Evolutionary conservation across 2,113 vertebrate species (phyloP), one percentile per base, ranked within the genome.

Genomic region (Menura novaehollandiae): DNA sequence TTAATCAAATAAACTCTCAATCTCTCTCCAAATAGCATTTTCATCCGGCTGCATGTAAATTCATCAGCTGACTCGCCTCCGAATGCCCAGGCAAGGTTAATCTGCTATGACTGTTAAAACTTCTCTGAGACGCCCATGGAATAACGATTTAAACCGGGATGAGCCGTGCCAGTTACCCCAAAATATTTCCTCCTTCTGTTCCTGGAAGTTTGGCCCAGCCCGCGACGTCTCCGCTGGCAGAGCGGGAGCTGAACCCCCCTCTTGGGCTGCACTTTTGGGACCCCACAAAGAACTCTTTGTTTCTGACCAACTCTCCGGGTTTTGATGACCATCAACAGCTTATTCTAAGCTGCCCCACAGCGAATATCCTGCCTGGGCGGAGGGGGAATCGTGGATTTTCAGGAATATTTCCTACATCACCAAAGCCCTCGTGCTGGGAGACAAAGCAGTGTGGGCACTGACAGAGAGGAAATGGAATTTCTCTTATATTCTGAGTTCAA

Each of bases 71-170:
- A 97, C 93, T 96, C 88, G 98, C 94, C 97, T 98, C 95, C 97
- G 85, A 96, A 96, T 96, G 97, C 98, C 96, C 97, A 98, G 97
- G 95, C 98, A 95, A 98, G 99, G 99, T 99, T 99, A 99, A 99
- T 99, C 98, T 98, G 97, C 98, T 98, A 98, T 98, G 98, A 99
- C 99, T 99, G 99, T 99, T 99, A 98, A 99, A 99, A 99, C 98
- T 98, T 98, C 98, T 95, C 87, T 94, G 97, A 98, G 98, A 98
- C 93, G 98, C 98, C 97, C 94, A 91, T 91, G 97, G 98, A 98
- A 99, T 99, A 97, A 98, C 97, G 98, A 98, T 98, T 98, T 86
- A 93, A 92, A 93, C 72, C 35, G 59, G 98, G 98, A 97, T 85
- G 96, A 98, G 98, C 97, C 95, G 15, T 93, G 81, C 66, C 92